Evolutionary conservation across 2,113 vertebrate genomes (phyloP), one percentile per base, ranked within the genome.

Genomic region (Theristicus caerulescens): DNA sequence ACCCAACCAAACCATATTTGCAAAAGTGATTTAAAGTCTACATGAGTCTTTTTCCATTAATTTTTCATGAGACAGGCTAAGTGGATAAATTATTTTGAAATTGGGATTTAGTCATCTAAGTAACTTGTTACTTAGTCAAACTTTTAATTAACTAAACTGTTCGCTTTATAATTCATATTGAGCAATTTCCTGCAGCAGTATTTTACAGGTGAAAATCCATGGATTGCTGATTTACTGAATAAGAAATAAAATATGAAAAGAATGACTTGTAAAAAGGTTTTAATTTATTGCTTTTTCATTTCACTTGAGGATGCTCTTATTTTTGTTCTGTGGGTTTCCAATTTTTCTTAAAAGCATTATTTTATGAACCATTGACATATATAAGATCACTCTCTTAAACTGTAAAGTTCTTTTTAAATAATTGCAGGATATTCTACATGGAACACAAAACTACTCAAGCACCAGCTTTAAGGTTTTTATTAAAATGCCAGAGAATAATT

Each of bases 101-200:
- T 25, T 92, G 59, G 51, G 51, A 93, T 70, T 96, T 86, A 73
- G 88, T 58, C 62, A 12, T 84, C 70, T 49, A 85, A 91, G 91
- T 94, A 86, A 95, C 86, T 84, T 96, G 88, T 94, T 95, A 95
- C 91, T 93, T 89, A 79, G 83, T 96, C 86, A 96, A 96, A 96
- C 86, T 96, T 96, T 94, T 96, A 96, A 96, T 97, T 97, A 97
- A 91, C 93, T 94, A 93, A 96, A 93, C 91, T 91, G 24, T 84
- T 91, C 86, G 67, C 88, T 91, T 95, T 94, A 92, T 96, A 93
- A 95, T 95, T 93, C 86, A 89, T 94, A 93, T 79, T 79, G 62
- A 82, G 61, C 86, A 91, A 94, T 96, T 96, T 97, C 78, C 91
- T 84, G 81, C 49, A 94, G 91, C 78, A 92, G 70, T 95, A 91